Percentiles rank a stretch among this genome's conserved stretches.
These are phyloP conservation scores for Limnephilus marmoratus DNA, from an alignment of 2,888 invertebrate genomes.

Conservation along the genomic window DNA sequence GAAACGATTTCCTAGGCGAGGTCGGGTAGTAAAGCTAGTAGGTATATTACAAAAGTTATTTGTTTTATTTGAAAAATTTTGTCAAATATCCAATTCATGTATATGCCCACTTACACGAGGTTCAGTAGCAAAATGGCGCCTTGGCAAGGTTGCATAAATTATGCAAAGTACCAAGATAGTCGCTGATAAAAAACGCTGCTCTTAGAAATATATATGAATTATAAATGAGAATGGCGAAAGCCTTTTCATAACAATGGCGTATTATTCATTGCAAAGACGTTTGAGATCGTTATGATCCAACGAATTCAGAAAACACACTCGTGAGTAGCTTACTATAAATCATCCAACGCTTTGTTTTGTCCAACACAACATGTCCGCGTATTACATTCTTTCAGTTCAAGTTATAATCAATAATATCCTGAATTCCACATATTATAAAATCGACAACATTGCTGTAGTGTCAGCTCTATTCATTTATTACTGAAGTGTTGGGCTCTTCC, in stretches of 20 bases:
- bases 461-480: too few species aligned
- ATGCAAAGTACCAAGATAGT: neutral
- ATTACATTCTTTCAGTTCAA: neutral
- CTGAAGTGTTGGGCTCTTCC: too few species aligned
- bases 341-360: neutral
- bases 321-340: neutral
- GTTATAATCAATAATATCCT: neutral
- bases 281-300: neutral
- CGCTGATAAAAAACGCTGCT: neutral
- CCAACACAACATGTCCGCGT: neutral
- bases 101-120: neutral
- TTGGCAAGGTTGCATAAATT: neutral
- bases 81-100: neutral
- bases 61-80: neutral
- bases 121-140: neutral
- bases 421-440: neutral
- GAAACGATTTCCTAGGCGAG: too few species aligned
- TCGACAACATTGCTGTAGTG: neutral
- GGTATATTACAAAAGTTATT: neutral
- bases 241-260: neutral
- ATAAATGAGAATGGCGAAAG: conserved; percentile 2
- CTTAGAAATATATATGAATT: conserved; percentile 2
- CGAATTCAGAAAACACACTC: neutral
- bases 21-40: neutral
- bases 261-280: conserved; percentile 2